Conservation (phyloP, 2,113 vertebrate species). For the Petromus typicus region DNA sequence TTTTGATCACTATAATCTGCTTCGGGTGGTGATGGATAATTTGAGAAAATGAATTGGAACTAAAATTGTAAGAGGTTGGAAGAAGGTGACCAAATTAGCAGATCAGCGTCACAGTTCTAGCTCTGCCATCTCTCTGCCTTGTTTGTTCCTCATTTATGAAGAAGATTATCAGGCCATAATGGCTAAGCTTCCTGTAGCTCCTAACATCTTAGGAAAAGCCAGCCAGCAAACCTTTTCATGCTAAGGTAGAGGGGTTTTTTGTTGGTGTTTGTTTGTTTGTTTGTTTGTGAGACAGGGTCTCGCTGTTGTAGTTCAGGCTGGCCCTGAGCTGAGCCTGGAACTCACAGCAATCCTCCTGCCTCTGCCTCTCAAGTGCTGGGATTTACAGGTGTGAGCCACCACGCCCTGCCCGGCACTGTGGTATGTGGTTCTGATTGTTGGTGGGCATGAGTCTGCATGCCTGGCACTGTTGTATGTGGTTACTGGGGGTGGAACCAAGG, state of each 20-base stretch:
- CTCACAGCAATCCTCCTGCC: no score
- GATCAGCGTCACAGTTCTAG: background rate
- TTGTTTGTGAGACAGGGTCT: no score
- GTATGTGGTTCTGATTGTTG: no score
- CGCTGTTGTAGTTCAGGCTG: no score
- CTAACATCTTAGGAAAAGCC: background rate
- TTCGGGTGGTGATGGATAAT: background rate
- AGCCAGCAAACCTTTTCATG: background rate
- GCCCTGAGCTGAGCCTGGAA: no score
- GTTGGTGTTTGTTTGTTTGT: no score
- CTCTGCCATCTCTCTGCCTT: background rate
- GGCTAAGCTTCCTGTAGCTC: background rate
- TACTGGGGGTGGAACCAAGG: no score
- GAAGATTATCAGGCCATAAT: background rate
- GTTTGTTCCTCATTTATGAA: background rate
- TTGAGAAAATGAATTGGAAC: background rate
- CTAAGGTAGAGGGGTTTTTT: background rate
- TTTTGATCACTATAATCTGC: background rate
- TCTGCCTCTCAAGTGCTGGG: no score
- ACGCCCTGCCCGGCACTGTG: no score
- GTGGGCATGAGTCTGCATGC: no score
- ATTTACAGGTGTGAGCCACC: no score
- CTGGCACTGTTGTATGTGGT: no score
- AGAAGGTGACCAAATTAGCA: background rate
- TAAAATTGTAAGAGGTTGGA: background rate